These are phyloP conservation scores for Drosophila triauraria DNA, from an alignment of 1,140 invertebrate species.

Conservation along the genomic window DNA sequence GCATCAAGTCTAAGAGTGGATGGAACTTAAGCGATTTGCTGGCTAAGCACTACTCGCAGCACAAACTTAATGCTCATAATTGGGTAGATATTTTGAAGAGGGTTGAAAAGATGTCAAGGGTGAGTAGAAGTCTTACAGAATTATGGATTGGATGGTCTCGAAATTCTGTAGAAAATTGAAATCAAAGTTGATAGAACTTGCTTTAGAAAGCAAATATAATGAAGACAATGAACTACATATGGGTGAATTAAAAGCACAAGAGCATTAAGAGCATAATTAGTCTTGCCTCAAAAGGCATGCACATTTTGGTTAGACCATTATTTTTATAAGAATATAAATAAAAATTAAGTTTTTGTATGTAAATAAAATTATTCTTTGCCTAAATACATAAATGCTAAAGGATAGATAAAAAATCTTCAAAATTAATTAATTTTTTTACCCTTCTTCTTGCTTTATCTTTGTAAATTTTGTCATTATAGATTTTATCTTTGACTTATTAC, in stretches of 20 bases:
- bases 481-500: too few species aligned
- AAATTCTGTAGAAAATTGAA: neutral
- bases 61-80: slow-evolving; percentile 24
- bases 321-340: neutral
- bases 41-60: slow-evolving; percentile 16
- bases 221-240: too few species aligned
- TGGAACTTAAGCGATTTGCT: slow-evolving; percentile 21
- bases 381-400: too few species aligned
- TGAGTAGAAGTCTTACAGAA: neutral
- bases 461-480: too few species aligned
- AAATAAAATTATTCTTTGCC: too few species aligned
- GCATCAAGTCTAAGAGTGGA: neutral
- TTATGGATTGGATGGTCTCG: neutral
- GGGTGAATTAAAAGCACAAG: neutral
- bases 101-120: slow-evolving; percentile 16
- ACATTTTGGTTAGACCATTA: neutral
- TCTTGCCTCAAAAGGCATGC: too few species aligned
- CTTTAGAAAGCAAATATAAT: neutral
- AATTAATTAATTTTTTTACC: too few species aligned
- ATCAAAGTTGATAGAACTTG: neutral
- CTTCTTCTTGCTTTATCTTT: too few species aligned
- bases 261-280: neutral
- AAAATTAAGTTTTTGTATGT: too few species aligned
- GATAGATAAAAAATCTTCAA: too few species aligned
- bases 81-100: slow-evolving; percentile 23